Percentiles rank a stretch among this genome's conserved stretches.
Conservation (phyloP, 23 tunicate genomes). For the Phallusia fumigata region DNA sequence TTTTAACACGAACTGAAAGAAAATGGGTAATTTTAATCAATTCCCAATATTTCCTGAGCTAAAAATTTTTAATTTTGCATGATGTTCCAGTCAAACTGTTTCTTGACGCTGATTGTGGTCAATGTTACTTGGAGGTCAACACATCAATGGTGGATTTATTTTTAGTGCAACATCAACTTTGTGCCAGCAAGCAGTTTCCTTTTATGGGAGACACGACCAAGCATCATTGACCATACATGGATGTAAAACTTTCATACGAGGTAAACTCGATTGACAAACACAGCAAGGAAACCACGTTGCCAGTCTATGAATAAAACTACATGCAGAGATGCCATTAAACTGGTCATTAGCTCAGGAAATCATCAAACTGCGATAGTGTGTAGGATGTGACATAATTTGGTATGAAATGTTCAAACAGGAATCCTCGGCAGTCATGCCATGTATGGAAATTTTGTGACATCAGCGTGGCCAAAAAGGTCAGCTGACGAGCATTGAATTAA, state of each 20-base stretch:
- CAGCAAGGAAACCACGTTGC: too few relatives aligned
- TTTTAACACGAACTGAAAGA: too few relatives aligned
- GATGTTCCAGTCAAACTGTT: too few relatives aligned
- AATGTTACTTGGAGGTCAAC: neutral
- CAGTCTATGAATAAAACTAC: too few relatives aligned
- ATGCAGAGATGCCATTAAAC: too few relatives aligned
- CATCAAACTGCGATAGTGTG: neutral
- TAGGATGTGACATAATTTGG: neutral
- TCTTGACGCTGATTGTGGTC: neutral
- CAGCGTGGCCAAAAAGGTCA: neutral
- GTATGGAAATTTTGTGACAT: neutral
- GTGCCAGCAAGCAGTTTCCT: neutral
- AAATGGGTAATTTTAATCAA: too few relatives aligned
- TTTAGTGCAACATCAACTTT: neutral
- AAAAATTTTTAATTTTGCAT: too few relatives aligned
- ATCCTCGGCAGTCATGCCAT: neutral
- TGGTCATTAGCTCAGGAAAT: too few relatives aligned
- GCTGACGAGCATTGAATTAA: neutral
- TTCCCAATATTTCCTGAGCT: too few relatives aligned
- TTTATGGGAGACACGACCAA: neutral
- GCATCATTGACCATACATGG: too few relatives aligned
- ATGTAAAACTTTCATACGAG: too few relatives aligned
- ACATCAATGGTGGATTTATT: neutral
- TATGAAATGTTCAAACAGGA: neutral
- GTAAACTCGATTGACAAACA: too few relatives aligned